Evolutionary conservation across 2,113 vertebrate genomes (phyloP).

Genomic region (Albula glossodonta): DNA sequence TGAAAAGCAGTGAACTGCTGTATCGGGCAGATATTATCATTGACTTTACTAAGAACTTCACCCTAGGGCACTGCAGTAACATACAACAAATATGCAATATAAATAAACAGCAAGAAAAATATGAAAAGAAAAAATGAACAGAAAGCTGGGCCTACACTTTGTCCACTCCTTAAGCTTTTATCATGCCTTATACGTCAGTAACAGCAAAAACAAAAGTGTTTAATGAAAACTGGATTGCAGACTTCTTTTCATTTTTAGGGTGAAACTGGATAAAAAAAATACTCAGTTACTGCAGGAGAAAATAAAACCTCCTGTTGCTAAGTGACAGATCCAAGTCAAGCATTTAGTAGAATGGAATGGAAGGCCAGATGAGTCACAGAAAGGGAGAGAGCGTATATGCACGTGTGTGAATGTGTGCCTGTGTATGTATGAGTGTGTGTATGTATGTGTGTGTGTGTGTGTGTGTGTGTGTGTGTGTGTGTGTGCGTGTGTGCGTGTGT

Average conservation of each 20-base stretch:
- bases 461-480: neutral
- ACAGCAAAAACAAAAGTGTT: neutral
- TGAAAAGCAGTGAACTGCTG: no score
- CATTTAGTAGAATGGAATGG: neutral
- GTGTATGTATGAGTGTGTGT: neutral
- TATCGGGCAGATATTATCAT: no score
- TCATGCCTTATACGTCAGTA: neutral
- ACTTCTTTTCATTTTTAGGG: neutral
- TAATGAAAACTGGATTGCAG: neutral
- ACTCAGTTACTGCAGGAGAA: neutral
- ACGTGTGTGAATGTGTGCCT: neutral
- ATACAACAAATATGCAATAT: neutral
- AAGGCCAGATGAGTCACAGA: neutral
- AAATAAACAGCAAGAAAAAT: slow-evolving; percentile 29
- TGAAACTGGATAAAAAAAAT: neutral
- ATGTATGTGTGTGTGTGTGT: neutral
- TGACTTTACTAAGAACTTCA: no score
- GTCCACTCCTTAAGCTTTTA: neutral
- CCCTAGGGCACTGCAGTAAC: no score
- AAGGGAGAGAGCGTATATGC: no score
- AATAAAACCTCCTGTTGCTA: neutral
- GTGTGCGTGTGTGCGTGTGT: slow-evolving; percentile 10
- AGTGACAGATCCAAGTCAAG: neutral
- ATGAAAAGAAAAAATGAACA: neutral
- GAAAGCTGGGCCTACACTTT: neutral